A percentile compares a stretch with the other conserved stretches of the same genome.
Conservation (phyloP, 2,113 vertebrate genomes). For the Cyprinodon variegatus region DNA sequence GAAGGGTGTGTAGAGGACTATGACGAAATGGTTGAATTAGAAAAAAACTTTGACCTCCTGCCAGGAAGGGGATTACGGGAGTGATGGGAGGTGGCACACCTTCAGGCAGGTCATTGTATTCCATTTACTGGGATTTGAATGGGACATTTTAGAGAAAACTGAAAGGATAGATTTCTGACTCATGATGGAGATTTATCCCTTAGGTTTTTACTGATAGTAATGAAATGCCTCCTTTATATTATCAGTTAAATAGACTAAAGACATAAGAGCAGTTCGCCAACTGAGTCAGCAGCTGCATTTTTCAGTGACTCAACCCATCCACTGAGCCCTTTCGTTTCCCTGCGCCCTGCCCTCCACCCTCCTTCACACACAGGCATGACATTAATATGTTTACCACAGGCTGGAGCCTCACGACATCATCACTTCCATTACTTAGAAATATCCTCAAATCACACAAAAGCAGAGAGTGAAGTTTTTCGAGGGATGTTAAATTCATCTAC, state of each 20-base stretch:
- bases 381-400: slow-evolving; percentile 33
- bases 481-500: background rate
- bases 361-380: slow-evolving; percentile 40
- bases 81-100: slow-evolving; percentile 46
- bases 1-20: slow-evolving; percentile 64
- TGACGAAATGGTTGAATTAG: slow-evolving; percentile 65
- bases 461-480: slow-evolving; percentile 14
- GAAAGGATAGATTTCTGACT: background rate
- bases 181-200: background rate
- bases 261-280: slow-evolving; percentile 55
- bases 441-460: slow-evolving; percentile 15
- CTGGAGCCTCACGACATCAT: slow-evolving; percentile 57
- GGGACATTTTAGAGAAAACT: background rate
- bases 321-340: slow-evolving; percentile 60
- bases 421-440: slow-evolving; percentile 53
- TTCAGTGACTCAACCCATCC: slow-evolving; percentile 68
- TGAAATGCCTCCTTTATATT: slow-evolving; percentile 1
- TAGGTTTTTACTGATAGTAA: background rate
- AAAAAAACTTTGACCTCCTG: slow-evolving; percentile 48
- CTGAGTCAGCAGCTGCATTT: slow-evolving; percentile 73
- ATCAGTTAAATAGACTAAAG: slow-evolving; percentile 4
- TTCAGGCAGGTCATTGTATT: slow-evolving; percentile 40
- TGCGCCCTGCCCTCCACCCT: slow-evolving; percentile 55
- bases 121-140: slow-evolving; percentile 23
- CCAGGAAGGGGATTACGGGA: slow-evolving; percentile 50